Conservation (phyloP, 2,888 invertebrate genomes). For the Allolobophora icterica region DNA sequence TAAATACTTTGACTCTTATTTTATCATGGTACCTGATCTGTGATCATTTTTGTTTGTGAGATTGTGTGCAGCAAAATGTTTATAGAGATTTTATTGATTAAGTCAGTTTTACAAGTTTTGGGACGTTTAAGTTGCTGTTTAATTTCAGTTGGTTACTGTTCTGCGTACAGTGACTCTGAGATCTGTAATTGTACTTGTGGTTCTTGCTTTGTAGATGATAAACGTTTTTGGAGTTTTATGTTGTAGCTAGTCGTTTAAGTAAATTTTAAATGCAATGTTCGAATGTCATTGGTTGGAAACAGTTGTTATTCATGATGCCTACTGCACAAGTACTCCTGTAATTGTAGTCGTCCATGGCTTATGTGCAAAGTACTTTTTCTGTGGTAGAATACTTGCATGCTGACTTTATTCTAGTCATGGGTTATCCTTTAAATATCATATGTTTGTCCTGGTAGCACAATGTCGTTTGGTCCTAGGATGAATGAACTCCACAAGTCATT, state of each 20-base stretch:
- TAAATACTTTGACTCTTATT: constrained; percentile 11
- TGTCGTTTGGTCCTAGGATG: too few relatives aligned
- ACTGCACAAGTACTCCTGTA: background rate
- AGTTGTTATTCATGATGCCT: background rate
- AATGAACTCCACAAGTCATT: too few relatives aligned
- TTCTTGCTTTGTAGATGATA: background rate
- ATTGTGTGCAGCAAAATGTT: constrained; percentile 8
- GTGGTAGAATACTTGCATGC: background rate
- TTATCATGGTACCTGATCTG: constrained; percentile 17
- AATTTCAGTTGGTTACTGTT: background rate
- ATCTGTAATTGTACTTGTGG: background rate
- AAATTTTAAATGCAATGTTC: background rate
- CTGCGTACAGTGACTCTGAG: background rate
- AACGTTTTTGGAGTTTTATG: background rate
- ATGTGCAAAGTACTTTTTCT: background rate
- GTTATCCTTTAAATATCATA: background rate
- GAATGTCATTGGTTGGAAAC: background rate
- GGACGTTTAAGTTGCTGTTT: background rate
- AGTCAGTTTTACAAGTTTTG: background rate
- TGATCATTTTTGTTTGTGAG: background rate
- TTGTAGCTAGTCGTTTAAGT: background rate
- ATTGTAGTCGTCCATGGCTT: background rate
- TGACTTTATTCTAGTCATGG: constrained; percentile 7
- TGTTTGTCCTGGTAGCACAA: too few relatives aligned
- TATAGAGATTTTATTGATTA: background rate